Evolutionary conservation across 2,888 invertebrate species (phyloP), one percentile per base, ranked within the genome.

Genomic region (Germaria angustata): DNA sequence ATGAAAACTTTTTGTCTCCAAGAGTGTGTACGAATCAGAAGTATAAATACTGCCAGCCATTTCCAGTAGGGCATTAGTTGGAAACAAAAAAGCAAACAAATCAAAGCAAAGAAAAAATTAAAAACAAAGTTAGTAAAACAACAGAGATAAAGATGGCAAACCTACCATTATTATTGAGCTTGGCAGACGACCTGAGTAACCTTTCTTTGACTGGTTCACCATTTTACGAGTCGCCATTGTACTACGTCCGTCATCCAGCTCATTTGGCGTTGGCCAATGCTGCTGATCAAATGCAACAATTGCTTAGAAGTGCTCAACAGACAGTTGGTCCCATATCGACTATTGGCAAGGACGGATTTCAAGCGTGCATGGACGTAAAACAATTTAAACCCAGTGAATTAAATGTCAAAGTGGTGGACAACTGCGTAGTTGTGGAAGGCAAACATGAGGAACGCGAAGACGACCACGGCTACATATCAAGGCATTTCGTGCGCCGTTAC

Each of bases 301-400:
- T 95, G 0, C 93, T 55, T 28, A 46, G 44, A 44, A 79, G 71
- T 15, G 59, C 71, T 0, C 72, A 69, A 11, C 11, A 65, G 32
- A 5, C 17, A n/a, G 7, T 77, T 15, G 81, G 85, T 2, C 51
- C 85, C 7, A 34, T 87, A 6, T 85, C 88, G 5, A 86, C 86
- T 24, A 84, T 92, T 20, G 94, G 94, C 87, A 93, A 94, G 1
- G 93, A 95, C 86, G 94, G 94, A 79, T 95, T 94, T 84, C 94
- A 95, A 88, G 94, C 95, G 41, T 93, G 93, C 86, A 91, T 96
- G 86, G 96, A 96, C 87, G 95, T 96, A 0, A 94, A 95, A 88
- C 95, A 96, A 86, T 96, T 96, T 87, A 92, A 93, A 9, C 96
- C 96, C 0, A 94, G 94, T 32, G 96, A 96, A 89, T 94, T 97